phyloP scores from a whole-genome alignment of 2,888 invertebrate species.

The Cephus sareptanus region DNA sequence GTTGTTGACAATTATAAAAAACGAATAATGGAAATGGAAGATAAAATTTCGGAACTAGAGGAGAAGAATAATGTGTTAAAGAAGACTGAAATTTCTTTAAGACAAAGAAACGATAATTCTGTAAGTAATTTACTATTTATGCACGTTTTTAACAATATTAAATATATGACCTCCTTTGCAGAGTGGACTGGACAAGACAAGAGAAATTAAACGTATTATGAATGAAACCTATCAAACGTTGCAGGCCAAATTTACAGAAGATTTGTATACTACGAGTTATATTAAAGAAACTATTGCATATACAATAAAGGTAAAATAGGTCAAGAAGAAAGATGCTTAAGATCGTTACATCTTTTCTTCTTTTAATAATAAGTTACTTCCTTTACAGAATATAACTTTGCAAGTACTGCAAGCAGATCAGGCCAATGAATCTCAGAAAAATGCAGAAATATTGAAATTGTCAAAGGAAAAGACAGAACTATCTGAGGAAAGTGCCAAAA shows the following conservation, averaged over 20 bases:
- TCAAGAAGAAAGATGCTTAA: not conserved
- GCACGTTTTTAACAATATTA: slow-evolving; percentile 31
- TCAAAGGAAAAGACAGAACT: not conserved
- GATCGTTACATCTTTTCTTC: not conserved
- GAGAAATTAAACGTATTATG: slow-evolving; percentile 55
- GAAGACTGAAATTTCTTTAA: not conserved
- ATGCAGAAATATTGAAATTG: not conserved
- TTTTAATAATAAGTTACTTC: slow-evolving; percentile 6
- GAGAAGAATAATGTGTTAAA: slow-evolving; percentile 23
- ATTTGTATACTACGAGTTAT: slow-evolving; percentile 42
- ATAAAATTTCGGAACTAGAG: slow-evolving; percentile 28
- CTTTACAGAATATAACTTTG: slow-evolving; percentile 46
- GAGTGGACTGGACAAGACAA: slow-evolving; percentile 27
- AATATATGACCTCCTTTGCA: not conserved
- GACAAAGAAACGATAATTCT: not conserved
- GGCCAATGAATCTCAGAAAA: slow-evolving; percentile 1
- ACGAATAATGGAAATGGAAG: slow-evolving; percentile 34
- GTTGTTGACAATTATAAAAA: slow-evolving; percentile 29
- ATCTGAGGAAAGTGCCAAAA: not conserved
- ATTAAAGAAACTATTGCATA: slow-evolving; percentile 46
- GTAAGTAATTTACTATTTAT: slow-evolving; percentile 5
- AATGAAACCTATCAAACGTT: slow-evolving; percentile 48
- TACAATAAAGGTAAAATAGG: slow-evolving; percentile 45
- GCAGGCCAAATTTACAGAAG: slow-evolving; percentile 43
- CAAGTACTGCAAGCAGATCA: slow-evolving; percentile 38